Evolutionary conservation across 2,113 vertebrate species (phyloP).

Genomic region (Neofelis nebulosa): DNA sequence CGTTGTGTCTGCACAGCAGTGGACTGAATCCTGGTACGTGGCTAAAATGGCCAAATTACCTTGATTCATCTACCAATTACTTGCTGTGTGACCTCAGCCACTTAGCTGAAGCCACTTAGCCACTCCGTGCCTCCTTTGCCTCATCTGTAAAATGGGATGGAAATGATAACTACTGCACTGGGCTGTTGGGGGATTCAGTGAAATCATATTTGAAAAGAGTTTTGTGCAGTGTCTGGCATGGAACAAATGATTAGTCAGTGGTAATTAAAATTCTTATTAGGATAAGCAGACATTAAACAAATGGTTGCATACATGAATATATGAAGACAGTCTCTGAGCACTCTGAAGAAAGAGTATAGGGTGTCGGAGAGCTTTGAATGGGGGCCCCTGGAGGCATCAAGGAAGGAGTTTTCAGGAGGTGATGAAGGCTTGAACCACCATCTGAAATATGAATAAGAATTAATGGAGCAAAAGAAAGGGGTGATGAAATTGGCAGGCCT

Average conservation of each 20-base stretch:
- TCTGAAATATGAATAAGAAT: background rate
- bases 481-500: background rate
- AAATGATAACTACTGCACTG: background rate
- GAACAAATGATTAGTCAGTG: background rate
- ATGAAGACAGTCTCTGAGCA: background rate
- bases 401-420: background rate
- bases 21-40: rapidly evolving
- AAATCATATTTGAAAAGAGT: background rate
- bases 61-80: background rate
- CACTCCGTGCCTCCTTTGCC: background rate
- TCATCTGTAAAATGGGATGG: background rate
- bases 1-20: background rate
- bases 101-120: background rate
- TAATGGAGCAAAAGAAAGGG: background rate
- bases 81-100: background rate
- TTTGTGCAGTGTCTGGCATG: background rate
- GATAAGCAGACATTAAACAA: background rate
- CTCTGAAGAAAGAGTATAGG: background rate
- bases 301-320: background rate
- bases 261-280: background rate
- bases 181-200: background rate
- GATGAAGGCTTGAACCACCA: background rate
- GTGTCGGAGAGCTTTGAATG: background rate
- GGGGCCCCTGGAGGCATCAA: background rate
- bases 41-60: background rate